These are phyloP conservation scores for Craniophora ligustri DNA, from an alignment of 2,888 invertebrate species.

Conservation along the genomic window DNA sequence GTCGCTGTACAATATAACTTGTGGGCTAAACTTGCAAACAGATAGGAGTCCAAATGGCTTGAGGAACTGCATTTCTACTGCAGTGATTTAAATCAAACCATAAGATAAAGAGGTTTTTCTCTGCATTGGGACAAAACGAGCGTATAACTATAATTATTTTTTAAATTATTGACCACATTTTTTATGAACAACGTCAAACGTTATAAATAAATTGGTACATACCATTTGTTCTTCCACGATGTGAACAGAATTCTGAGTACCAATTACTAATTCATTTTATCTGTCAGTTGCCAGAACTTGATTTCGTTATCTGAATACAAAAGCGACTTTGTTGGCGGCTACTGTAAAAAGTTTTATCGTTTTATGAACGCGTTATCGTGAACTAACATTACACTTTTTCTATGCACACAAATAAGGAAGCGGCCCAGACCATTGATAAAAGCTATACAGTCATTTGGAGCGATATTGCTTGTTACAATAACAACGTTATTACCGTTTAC, in stretches of 20 bases:
- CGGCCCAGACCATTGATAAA: not conserved
- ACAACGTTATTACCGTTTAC: not conserved
- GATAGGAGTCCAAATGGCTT: too few species aligned
- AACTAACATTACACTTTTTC: slow-evolving; percentile 13
- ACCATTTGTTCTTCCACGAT: slow-evolving; percentile 3
- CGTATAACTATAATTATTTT: too few species aligned
- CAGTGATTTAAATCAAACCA: too few species aligned
- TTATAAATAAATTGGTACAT: too few species aligned
- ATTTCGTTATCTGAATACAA: slow-evolving; percentile 42
- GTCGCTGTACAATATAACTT: too few species aligned
- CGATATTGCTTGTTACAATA: not conserved
- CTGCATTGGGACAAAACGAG: too few species aligned
- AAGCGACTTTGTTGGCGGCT: slow-evolving; percentile 35
- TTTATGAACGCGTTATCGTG: slow-evolving; percentile 34
- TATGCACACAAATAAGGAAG: slow-evolving; percentile 14
- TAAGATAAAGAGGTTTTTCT: too few species aligned
- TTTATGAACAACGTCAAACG: too few species aligned
- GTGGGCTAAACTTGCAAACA: too few species aligned
- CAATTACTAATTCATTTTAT: slow-evolving; percentile 28
- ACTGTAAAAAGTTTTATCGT: slow-evolving; percentile 34
- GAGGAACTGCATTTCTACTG: too few species aligned
- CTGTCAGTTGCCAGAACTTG: slow-evolving; percentile 40
- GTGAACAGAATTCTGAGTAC: slow-evolving; percentile 26
- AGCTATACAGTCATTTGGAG: not conserved
- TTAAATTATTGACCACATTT: too few species aligned